Evolutionary conservation across 1,140 invertebrate species (phyloP), one percentile per base, ranked within the genome.

Genomic region (Drosophila subobscura): DNA sequence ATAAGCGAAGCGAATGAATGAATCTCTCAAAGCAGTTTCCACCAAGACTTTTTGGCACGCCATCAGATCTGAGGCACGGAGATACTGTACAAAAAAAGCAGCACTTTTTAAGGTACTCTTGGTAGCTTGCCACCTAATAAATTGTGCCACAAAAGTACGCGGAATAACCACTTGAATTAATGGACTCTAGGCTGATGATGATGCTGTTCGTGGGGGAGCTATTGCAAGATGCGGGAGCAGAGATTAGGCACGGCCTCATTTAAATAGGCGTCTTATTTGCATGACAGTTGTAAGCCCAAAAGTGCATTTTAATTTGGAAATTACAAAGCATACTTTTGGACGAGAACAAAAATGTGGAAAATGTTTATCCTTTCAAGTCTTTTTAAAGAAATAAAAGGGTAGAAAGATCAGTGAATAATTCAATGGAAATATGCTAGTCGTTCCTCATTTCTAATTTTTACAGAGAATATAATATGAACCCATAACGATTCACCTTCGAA

Each of bases 1-100:
- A 79, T 74, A 84, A 79, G 76, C 72, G 65, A 79, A 66, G 54
- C 51, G 67, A 72, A 70, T 68, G 67, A 72, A 70, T 68, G 73
- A 81, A 76, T 73, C 79, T 53, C 50, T 60, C 59, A 68, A 53
- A 77, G 73, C 46, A 53, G 44, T 37, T 37, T 10, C 33, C 25
- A 27, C 27, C 58, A 55, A 66, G 68, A 66, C 65, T 50, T 67
- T 41, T 67, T 68, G 65, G 63, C 63, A 20, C 33, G 23, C 37
- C 44, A 68, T 56, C 42, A 14, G 10, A 23, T 42, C 16, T n/a
- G 37, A 41, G 29, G 33, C 41, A n/a, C 55, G 59, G 40, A 49
- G 16, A 47, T 51, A 44, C 6, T 20, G 27, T 8, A 33, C 8
- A 33, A 10, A 8, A 8, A 33, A 33, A 27, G 58, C 56, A 46